Evolutionary conservation across 1,140 invertebrate species (phyloP).

Genomic region (Sinella curviseta): DNA sequence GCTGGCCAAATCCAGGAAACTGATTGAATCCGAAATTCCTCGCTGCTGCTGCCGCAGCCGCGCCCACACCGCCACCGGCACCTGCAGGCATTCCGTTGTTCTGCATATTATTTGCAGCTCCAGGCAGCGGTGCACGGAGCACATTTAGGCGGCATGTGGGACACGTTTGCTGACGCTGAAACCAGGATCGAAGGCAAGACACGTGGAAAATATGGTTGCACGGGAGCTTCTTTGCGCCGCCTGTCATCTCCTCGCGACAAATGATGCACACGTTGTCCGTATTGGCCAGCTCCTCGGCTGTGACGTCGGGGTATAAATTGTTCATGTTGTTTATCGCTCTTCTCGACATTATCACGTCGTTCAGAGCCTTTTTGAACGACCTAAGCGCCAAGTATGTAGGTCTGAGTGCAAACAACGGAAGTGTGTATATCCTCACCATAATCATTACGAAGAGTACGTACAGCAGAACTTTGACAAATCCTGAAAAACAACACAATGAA

Average conservation of each 20-base stretch:
- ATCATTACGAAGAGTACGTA: conserved; percentile 93
- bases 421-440: conserved; percentile 95
- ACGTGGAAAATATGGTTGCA: conserved; percentile 99
- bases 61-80: not conserved
- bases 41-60: conserved; percentile 13
- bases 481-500: conserved; percentile 56
- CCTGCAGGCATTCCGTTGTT: not conserved
- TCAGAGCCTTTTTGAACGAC: conserved; percentile 96
- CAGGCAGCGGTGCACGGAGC: conserved; percentile 63
- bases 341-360: conserved; percentile 95
- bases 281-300: conserved; percentile 84
- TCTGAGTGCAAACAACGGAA: conserved; percentile 96
- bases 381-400: conserved; percentile 98
- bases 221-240: conserved; percentile 90
- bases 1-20: conserved; percentile 53
- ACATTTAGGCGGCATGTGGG: conserved; percentile 98
- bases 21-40: conserved; percentile 39
- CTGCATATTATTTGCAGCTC: conserved; percentile 47
- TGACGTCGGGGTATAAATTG: conserved; percentile 94
- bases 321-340: conserved; percentile 98
- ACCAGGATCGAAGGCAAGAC: conserved; percentile 97
- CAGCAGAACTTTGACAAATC: conserved; percentile 78
- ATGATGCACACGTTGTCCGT: conserved; percentile 99
- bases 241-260: conserved; percentile 88
- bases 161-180: conserved; percentile 99